These are phyloP conservation scores for Sebastes ruberrimus DNA, from an alignment of 2,797 vertebrate genomes.

Conservation along the genomic window DNA sequence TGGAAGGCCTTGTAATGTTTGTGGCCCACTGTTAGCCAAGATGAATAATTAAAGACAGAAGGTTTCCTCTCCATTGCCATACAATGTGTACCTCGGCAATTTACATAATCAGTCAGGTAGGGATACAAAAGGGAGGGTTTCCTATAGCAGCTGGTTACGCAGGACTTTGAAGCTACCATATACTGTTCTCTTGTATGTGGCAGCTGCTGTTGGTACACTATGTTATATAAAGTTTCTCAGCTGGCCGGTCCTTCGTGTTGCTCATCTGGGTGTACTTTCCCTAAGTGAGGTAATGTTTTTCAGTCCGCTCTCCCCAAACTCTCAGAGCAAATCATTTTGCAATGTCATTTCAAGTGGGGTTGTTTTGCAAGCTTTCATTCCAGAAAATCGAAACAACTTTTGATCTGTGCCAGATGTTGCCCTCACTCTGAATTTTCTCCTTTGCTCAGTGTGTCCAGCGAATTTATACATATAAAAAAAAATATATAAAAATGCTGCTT, in stretches of 20 bases:
- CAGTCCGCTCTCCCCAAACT: conserved; percentile 12
- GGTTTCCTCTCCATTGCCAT: conserved; percentile 18
- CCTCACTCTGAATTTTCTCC: conserved; percentile 8
- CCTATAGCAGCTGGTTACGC: not conserved
- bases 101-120: conserved; percentile 25
- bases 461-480: not conserved
- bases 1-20: conserved; percentile 16
- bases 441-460: not conserved
- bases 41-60: conserved; percentile 61
- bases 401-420: conserved; percentile 50
- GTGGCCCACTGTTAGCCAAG: conserved; percentile 28
- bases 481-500: not conserved
- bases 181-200: not conserved
- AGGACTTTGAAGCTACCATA: not conserved
- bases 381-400: conserved; percentile 32
- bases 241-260: conserved; percentile 22
- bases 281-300: conserved; percentile 54
- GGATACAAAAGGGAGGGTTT: conserved; percentile 7
- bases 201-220: conserved; percentile 30
- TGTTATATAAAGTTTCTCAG: conserved; percentile 33
- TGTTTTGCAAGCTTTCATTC: conserved; percentile 27
- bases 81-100: conserved; percentile 2
- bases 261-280: conserved; percentile 56
- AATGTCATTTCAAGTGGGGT: conserved; percentile 44
- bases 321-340: conserved; percentile 36